phyloP scores from a whole-genome alignment of 2,113 vertebrate genomes.

The Dissostichus mawsoni region DNA sequence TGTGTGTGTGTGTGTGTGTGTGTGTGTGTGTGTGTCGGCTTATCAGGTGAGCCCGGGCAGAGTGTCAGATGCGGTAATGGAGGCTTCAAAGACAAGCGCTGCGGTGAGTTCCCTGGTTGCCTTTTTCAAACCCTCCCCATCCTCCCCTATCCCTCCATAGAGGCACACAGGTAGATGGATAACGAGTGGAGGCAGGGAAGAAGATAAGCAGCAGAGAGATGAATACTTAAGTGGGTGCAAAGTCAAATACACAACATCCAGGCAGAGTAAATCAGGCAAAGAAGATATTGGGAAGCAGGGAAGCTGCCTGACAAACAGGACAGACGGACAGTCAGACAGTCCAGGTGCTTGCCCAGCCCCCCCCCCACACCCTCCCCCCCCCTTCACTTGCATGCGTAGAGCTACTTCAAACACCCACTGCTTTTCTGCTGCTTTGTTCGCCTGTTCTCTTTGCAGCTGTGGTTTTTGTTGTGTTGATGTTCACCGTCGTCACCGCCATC shows the following conservation, averaged over 20 bases:
- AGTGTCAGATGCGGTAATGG: slow-evolving; percentile 87
- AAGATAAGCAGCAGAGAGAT: slow-evolving; percentile 47
- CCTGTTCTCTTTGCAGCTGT: slow-evolving; percentile 63
- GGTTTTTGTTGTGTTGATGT: slow-evolving; percentile 72
- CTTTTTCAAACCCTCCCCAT: slow-evolving; percentile 60
- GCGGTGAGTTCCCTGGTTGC: slow-evolving; percentile 85
- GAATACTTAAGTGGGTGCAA: slow-evolving; percentile 50
- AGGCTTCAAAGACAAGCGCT: slow-evolving; percentile 87
- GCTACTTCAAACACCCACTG: slow-evolving; percentile 65
- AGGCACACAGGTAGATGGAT: slow-evolving; percentile 43
- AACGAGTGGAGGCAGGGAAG: slow-evolving; percentile 33
- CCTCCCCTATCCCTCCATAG: slow-evolving; percentile 22
- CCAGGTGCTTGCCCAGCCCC: slow-evolving; percentile 63
- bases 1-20: slow-evolving; percentile 77
- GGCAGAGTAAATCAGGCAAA: slow-evolving; percentile 32
- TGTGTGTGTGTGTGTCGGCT: slow-evolving; percentile 86
- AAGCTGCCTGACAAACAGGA: slow-evolving; percentile 21
- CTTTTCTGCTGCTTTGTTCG: slow-evolving; percentile 70
- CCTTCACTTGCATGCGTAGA: slow-evolving; percentile 78
- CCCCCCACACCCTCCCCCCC: slow-evolving; percentile 51
- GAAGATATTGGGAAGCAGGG: slow-evolving; percentile 23
- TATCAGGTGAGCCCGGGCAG: slow-evolving; percentile 88
- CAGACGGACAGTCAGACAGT: slow-evolving; percentile 42
- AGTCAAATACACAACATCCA: slow-evolving; percentile 49
- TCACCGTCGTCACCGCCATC: slow-evolving; percentile 38